These are phyloP conservation scores for Sebastolobus altivelis DNA, from an alignment of 2,797 vertebrate species.

Conservation along the genomic window DNA sequence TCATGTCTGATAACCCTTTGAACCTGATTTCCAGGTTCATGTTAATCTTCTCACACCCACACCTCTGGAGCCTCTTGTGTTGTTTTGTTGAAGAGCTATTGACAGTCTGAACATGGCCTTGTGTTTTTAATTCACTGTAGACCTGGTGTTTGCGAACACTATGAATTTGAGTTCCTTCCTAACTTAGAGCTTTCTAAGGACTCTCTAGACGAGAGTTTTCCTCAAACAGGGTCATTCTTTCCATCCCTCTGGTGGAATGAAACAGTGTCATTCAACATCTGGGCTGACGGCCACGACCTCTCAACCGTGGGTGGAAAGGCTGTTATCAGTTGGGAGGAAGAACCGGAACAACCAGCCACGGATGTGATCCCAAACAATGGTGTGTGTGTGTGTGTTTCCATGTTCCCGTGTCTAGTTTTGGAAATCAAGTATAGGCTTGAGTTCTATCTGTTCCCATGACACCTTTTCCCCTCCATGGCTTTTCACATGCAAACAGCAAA, in stretches of 20 bases:
- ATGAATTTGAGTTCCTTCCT: not conserved
- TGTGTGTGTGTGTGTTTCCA: constrained; percentile 34
- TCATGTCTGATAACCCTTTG: not conserved
- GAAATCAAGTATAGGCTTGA: constrained; percentile 10
- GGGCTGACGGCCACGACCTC: constrained; percentile 10
- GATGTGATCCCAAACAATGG: constrained; percentile 43
- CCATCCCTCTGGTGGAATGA: not conserved
- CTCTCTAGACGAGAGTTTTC: not conserved
- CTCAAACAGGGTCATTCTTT: constrained; percentile 8
- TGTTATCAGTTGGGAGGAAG: constrained; percentile 43
- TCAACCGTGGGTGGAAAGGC: constrained; percentile 23
- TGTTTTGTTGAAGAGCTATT: not conserved
- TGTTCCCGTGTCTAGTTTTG: constrained; percentile 9
- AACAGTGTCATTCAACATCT: constrained; percentile 20
- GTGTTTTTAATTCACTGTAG: not conserved
- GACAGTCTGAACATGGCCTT: not conserved
- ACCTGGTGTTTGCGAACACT: not conserved
- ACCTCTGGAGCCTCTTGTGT: not conserved
- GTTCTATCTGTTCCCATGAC: not conserved
- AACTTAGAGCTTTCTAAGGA: not conserved
- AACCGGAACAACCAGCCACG: constrained; percentile 17
- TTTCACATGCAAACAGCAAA: not conserved
- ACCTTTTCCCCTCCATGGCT: not conserved
- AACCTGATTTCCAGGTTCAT: not conserved
- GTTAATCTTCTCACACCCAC: not conserved